Evolutionary conservation across 2,888 invertebrate species (phyloP), one percentile per base, ranked within the genome.

Genomic region (Orchestes rusci): DNA sequence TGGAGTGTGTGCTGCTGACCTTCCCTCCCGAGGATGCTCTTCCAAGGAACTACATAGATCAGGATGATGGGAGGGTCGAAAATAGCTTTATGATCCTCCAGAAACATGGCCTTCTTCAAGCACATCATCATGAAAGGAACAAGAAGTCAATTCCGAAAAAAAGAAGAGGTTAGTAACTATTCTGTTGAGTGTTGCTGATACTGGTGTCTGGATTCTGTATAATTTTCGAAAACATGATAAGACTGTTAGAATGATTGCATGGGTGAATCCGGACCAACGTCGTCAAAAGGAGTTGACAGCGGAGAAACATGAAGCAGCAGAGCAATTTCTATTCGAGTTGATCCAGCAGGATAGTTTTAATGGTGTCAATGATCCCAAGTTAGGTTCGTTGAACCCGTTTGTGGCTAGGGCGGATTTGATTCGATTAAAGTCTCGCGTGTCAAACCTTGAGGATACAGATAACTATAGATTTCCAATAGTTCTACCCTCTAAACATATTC

Each of bases 41-140:
- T n/a, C n/a, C n/a, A n/a, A n/a, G n/a, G n/a, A n/a, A n/a, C n/a
- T n/a, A n/a, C n/a, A n/a, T n/a, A n/a, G n/a, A n/a, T n/a, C 58
- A 2, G 41, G 39, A 55, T 62, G 62, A 62, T 64, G 59, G 62
- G 54, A 56, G 54, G 62, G 61, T 4, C 62, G 62, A 5, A 13
- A 38, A 4, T 64, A 50, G 52, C 29, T 48, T 58, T 59, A 45
- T 60, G 10, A 43, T 38, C 31, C 16, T 32, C 19, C 16, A n/a
- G 16, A 28, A 13, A 3, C 12, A n/a, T 49, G 45, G n/a, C n/a
- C n/a, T 8, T 20, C 10, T 16, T n/a, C 42, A 8, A n/a, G 34
- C 3, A 15, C 17, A 7, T 12, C 15, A 15, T 28, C 17, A 3
- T 19, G 38, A 23, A 31, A 45, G 19, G 39, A 32, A 1, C 40